Evolutionary conservation across 1,140 invertebrate genomes (phyloP), one percentile per base, ranked within the genome.

Genomic region (Oedothorax gibbosus): DNA sequence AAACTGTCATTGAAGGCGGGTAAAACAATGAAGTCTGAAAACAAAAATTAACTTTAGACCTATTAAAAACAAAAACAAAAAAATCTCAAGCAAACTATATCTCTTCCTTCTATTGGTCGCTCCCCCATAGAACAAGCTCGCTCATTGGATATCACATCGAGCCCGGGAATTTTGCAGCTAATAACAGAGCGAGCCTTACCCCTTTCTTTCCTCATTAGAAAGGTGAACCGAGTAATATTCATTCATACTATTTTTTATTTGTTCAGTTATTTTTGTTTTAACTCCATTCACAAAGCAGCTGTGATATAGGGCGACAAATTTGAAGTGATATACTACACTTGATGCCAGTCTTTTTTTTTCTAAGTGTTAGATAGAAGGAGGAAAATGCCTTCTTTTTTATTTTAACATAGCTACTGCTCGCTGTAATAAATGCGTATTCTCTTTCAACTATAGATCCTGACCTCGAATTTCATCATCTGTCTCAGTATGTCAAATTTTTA

Each of bases 271-370:
- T 68, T 79, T 56, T 79, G 18, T n/a, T 56, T 50, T n/a, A 35
- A 7, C 72, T 84, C 65, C 81, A 75, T 84, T 76, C 81, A 84
- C 68, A 21, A 56, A 56, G n/a, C 71, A 84, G 81, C 81, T 75
- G 81, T 72, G 20, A 35, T 7, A 7, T 20, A 49, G 51, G 71
- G 80, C 79, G 57, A 82, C 80, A 82, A 82, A 82, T 75, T 84
- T 75, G 54, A 76, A 56, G 53, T 84, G 81, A 84, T 84, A 84
- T 75, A 62, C 35, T 53, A 66, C 51, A 76, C 60, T 18, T 51
- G 35, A 54, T 49, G 21, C 15, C 10, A 14, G 15, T 84, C 60
- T 51, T 65, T 83, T 75, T 12, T 73, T 73, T 35, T 73, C 21
- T 56, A 14, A 35, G n/a, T 3, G 12, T 15, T 68, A 35, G 65